Percentiles rank a stretch among this genome's conserved stretches.
Conservation (phyloP, 2,888 invertebrate genomes). For the Aethes cnicana region DNA sequence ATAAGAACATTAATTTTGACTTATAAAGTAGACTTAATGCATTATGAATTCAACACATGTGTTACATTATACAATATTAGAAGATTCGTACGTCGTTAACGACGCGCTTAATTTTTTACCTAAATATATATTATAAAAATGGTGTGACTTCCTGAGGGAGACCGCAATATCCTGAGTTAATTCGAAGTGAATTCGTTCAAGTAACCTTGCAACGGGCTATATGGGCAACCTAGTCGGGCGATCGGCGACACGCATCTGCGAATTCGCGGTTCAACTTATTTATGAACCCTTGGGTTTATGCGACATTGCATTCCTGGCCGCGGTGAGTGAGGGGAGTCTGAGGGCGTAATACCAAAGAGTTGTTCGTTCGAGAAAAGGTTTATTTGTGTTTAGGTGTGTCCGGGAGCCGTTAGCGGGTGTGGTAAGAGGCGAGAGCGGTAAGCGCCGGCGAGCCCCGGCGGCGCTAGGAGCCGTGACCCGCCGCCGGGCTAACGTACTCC, state of each 20-base stretch:
- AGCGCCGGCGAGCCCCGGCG: slow-evolving; percentile 40
- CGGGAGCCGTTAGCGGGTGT: slow-evolving; percentile 72
- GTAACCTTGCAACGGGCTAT: slow-evolving; percentile 71
- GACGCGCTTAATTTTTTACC: slow-evolving; percentile 57
- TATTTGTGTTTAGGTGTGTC: slow-evolving; percentile 71
- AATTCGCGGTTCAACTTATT: slow-evolving; percentile 58
- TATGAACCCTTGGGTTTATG: slow-evolving; percentile 51
- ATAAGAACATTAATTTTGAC: slow-evolving; percentile 76
- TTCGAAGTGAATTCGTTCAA: slow-evolving; percentile 52
- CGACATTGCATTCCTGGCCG: slow-evolving; percentile 78
- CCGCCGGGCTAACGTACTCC: slow-evolving; percentile 82
- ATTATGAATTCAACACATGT: slow-evolving; percentile 75
- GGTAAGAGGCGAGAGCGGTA: slow-evolving; percentile 53
- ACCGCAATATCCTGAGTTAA: slow-evolving; percentile 62
- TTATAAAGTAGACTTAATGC: slow-evolving; percentile 66
- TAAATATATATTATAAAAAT: slow-evolving; percentile 58
- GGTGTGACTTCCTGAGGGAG: slow-evolving; percentile 80
- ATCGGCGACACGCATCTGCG: slow-evolving; percentile 72
- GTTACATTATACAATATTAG: slow-evolving; percentile 69
- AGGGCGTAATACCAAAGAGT: slow-evolving; percentile 73
- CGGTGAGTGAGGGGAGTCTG: slow-evolving; percentile 57
- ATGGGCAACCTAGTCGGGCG: slow-evolving; percentile 80
- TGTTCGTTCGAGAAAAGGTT: slow-evolving; percentile 72
- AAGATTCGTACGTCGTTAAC: slow-evolving; percentile 59
- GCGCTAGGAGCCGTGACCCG: slow-evolving; percentile 76